Percentiles rank a stretch among this genome's conserved stretches.
Evolutionary conservation across 2,113 vertebrate species (phyloP).

Genomic region (Brachypteracias leptosomus): DNA sequence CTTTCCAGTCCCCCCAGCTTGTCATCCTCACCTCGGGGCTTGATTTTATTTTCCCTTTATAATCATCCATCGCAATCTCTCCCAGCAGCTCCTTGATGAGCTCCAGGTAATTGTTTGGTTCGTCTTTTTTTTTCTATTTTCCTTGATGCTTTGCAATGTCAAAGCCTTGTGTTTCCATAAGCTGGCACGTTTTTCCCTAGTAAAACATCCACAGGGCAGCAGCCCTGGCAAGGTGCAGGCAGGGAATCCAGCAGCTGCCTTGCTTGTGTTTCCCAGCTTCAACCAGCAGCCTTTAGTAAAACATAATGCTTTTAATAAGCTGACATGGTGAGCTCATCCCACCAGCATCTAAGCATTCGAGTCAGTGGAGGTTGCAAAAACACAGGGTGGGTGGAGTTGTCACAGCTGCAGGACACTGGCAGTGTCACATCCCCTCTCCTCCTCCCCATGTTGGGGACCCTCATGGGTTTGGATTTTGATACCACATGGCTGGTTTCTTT

Average conservation of each 20-base stretch:
- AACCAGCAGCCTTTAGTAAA: not conserved
- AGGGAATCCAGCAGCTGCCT: not conserved
- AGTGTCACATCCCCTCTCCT: not conserved
- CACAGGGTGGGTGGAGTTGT: not conserved
- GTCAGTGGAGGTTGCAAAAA: not conserved
- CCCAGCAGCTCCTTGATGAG: slow-evolving; percentile 45
- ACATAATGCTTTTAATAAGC: not conserved
- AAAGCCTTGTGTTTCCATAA: slow-evolving; percentile 45
- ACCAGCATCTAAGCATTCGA: fast-evolving
- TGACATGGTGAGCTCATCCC: not conserved
- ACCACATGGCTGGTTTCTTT: fast-evolving
- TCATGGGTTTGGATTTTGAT: not conserved
- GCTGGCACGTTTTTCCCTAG: not conserved
- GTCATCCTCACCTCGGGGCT: not conserved
- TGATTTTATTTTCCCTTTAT: slow-evolving; percentile 58
- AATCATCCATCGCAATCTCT: slow-evolving; percentile 52
- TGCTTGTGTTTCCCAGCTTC: not conserved
- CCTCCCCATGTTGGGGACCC: not conserved
- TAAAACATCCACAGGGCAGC: not conserved
- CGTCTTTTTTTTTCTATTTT: not conserved
- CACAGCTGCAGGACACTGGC: not conserved
- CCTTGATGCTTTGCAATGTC: slow-evolving; percentile 33
- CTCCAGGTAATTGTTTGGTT: slow-evolving; percentile 55
- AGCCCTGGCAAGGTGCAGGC: not conserved
- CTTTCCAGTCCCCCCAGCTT: not conserved